These are phyloP conservation scores for Mesorhabditis spiculigera DNA, from an alignment of 2,888 invertebrate species.

Conservation along the genomic window DNA sequence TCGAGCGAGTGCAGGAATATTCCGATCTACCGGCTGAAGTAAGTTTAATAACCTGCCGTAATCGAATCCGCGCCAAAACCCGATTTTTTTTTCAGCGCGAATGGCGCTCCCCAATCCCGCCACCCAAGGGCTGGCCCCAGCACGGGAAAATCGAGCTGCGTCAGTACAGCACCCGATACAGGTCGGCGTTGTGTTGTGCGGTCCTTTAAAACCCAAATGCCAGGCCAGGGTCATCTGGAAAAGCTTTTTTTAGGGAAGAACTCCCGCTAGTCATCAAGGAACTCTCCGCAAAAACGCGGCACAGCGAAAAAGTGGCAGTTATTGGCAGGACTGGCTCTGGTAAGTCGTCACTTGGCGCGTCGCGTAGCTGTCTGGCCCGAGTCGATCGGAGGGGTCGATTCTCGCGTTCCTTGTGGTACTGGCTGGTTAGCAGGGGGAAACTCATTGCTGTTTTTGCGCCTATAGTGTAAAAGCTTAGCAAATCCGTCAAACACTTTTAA, in stretches of 20 bases:
- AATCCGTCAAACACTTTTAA: too few relatives aligned
- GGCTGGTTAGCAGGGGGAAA: too few relatives aligned
- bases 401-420: too few relatives aligned
- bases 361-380: too few relatives aligned
- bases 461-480: too few relatives aligned
- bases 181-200: background rate
- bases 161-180: constrained; percentile 50
- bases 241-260: constrained; percentile 23
- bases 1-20: constrained; percentile 92
- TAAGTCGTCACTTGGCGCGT: too few relatives aligned
- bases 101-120: constrained; percentile 17
- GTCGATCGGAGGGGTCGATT: too few relatives aligned
- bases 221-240: background rate
- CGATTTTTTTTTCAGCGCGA: constrained; percentile 17
- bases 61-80: background rate
- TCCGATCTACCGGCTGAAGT: constrained; percentile 24
- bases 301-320: constrained; percentile 69
- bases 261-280: constrained; percentile 77
- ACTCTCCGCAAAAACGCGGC: constrained; percentile 67
- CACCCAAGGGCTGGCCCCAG: constrained; percentile 53
- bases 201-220: background rate
- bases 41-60: background rate
- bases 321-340: constrained; percentile 60
- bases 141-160: constrained; percentile 55
- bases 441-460: too few relatives aligned